Evolutionary conservation across 2,113 vertebrate species (phyloP).

Genomic region (Ammodytes dubius): DNA sequence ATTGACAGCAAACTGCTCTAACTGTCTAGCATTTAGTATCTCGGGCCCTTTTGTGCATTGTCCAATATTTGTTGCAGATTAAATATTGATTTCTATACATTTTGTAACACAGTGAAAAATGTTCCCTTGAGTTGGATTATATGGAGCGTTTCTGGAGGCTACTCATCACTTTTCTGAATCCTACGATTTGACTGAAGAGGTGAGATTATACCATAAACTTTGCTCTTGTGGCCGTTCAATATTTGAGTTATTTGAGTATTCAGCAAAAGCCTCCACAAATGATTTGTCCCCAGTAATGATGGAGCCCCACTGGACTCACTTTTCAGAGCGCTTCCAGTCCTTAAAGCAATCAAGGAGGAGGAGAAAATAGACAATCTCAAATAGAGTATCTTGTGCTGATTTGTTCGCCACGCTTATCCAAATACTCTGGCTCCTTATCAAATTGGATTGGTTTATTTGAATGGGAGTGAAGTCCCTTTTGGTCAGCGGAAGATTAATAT

Average conservation of each 20-base stretch:
- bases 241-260: slow-evolving; percentile 45
- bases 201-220: slow-evolving; percentile 51
- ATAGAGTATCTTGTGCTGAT: slow-evolving; percentile 65
- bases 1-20: slow-evolving; percentile 58
- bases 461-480: slow-evolving; percentile 72
- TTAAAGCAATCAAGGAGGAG: slow-evolving; percentile 69
- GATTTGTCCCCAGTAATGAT: slow-evolving; percentile 17
- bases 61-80: slow-evolving; percentile 83
- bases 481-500: slow-evolving; percentile 75
- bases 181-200: slow-evolving; percentile 57
- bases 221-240: slow-evolving; percentile 22
- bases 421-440: slow-evolving; percentile 76
- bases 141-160: slow-evolving; percentile 63
- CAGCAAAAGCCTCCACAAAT: slow-evolving; percentile 20
- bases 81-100: slow-evolving; percentile 86
- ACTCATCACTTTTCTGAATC: slow-evolving; percentile 75
- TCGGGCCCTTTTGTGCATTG: slow-evolving; percentile 73
- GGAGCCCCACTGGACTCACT: slow-evolving; percentile 57
- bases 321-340: slow-evolving; percentile 40
- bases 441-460: slow-evolving; percentile 79
- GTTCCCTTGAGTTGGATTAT: slow-evolving; percentile 70
- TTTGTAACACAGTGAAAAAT: slow-evolving; percentile 81
- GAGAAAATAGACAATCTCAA: slow-evolving; percentile 66
- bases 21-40: slow-evolving; percentile 67
- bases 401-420: slow-evolving; percentile 67